phyloP scores from a whole-genome alignment of 2,797 vertebrate species.

The Myotis planiceps region DNA sequence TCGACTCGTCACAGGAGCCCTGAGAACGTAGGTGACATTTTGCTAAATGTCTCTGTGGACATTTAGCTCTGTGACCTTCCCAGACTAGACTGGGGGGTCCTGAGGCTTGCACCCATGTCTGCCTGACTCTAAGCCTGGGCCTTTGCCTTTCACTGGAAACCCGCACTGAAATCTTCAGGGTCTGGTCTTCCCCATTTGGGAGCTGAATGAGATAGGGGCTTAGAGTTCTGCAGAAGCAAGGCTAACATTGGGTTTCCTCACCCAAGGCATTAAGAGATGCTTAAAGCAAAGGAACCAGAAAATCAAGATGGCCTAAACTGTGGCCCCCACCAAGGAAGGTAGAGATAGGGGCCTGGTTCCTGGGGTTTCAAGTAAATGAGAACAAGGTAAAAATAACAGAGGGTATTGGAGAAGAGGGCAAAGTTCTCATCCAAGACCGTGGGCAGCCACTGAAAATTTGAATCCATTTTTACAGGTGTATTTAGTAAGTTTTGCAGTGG shows the following conservation, averaged over 20 bases:
- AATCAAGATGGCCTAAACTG: background rate
- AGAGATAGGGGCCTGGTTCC: background rate
- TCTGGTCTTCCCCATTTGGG: background rate
- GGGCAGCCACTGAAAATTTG: background rate
- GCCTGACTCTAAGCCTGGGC: no score
- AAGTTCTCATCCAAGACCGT: background rate
- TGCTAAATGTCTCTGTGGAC: background rate
- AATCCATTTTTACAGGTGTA: background rate
- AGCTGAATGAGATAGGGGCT: background rate
- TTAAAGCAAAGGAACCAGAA: background rate
- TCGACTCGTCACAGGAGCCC: background rate
- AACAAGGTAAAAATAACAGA: background rate
- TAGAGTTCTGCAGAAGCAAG: background rate
- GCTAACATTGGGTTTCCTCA: background rate
- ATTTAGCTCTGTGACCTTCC: background rate
- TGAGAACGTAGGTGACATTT: fast-evolving
- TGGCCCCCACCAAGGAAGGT: background rate
- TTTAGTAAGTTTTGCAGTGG: background rate
- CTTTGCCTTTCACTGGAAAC: background rate
- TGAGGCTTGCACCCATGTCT: background rate
- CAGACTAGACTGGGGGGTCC: background rate
- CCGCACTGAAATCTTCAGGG: background rate
- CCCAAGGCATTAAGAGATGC: fast-evolving
- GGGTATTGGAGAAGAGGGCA: background rate
- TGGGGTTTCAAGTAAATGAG: no score